Percentiles rank a stretch among this genome's conserved stretches.
phyloP scores from a whole-genome alignment of 2,797 vertebrate species.

The Amblyopsis hoosieri region DNA sequence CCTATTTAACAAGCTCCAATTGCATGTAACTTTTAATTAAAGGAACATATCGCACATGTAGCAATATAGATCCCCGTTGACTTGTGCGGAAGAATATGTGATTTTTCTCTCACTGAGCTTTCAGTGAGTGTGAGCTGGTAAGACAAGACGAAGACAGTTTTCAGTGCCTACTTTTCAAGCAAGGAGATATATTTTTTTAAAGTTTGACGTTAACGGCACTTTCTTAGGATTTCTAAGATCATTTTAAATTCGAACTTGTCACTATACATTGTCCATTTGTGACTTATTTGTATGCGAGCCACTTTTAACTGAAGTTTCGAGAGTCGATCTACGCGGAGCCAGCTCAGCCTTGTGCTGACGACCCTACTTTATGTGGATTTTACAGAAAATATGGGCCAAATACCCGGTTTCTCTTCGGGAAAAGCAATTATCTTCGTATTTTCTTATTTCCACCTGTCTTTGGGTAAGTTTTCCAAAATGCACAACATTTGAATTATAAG shows the following conservation, averaged over 20 bases:
- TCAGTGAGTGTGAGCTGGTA: slow-evolving; percentile 35
- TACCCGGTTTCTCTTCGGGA: slow-evolving; percentile 73
- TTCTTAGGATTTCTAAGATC: background rate
- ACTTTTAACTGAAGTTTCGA: slow-evolving; percentile 40
- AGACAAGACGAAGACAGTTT: slow-evolving; percentile 35
- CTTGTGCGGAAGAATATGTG: slow-evolving; percentile 76
- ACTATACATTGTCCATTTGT: background rate
- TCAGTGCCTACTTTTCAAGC: background rate
- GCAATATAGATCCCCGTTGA: slow-evolving; percentile 59
- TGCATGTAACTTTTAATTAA: background rate
- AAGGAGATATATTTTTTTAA: too few relatives aligned
- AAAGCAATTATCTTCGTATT: slow-evolving; percentile 67
- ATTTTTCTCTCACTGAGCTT: slow-evolving; percentile 4
- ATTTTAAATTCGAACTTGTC: slow-evolving; percentile 22
- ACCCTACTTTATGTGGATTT: slow-evolving; percentile 82
- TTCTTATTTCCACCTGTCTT: slow-evolving; percentile 65
- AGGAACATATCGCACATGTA: background rate
- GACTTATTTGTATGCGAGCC: slow-evolving; percentile 2
- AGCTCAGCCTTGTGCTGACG: slow-evolving; percentile 73
- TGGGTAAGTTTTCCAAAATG: slow-evolving; percentile 66
- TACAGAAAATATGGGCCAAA: slow-evolving; percentile 79
- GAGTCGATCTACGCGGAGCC: slow-evolving; percentile 58
- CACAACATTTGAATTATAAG: background rate
- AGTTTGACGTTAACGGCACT: background rate
- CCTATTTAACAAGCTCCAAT: rapidly evolving